Evolutionary conservation across 2,797 vertebrate genomes (phyloP).

Genomic region (Corythornis leucogaster): DNA sequence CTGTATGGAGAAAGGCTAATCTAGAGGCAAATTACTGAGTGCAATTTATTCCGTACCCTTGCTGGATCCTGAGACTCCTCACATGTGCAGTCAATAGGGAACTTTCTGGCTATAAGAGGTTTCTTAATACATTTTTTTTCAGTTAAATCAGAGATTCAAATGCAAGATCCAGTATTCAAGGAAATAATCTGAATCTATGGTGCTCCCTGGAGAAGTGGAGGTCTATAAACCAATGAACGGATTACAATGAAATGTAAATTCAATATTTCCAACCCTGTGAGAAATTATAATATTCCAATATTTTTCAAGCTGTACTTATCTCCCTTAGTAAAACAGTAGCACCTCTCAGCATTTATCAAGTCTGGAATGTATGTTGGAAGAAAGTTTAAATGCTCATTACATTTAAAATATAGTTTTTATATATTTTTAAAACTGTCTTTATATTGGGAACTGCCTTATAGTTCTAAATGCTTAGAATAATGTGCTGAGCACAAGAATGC

Average conservation of each 20-base stretch:
- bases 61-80: conserved; percentile 60
- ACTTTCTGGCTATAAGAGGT: conserved; percentile 52
- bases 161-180: conserved; percentile 54
- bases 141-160: conserved; percentile 71
- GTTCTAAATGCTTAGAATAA: background rate
- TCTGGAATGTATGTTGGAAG: background rate
- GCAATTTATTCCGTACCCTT: conserved; percentile 59
- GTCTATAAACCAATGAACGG: conserved; percentile 69
- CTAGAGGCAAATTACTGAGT: conserved; percentile 57
- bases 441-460: background rate
- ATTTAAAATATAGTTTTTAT: background rate
- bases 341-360: background rate
- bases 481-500: background rate
- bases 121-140: conserved; percentile 64
- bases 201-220: conserved; percentile 51
- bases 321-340: background rate
- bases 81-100: conserved; percentile 59
- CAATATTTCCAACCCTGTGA: conserved; percentile 31
- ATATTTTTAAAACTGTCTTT: background rate
- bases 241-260: conserved; percentile 56
- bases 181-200: conserved; percentile 53
- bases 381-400: background rate
- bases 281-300: conserved; percentile 28
- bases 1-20: conserved; percentile 46
- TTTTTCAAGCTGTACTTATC: background rate